Evolutionary conservation across 2,113 vertebrate species (phyloP), one percentile per base, ranked within the genome.

Genomic region (Marcusenius ussheri): DNA sequence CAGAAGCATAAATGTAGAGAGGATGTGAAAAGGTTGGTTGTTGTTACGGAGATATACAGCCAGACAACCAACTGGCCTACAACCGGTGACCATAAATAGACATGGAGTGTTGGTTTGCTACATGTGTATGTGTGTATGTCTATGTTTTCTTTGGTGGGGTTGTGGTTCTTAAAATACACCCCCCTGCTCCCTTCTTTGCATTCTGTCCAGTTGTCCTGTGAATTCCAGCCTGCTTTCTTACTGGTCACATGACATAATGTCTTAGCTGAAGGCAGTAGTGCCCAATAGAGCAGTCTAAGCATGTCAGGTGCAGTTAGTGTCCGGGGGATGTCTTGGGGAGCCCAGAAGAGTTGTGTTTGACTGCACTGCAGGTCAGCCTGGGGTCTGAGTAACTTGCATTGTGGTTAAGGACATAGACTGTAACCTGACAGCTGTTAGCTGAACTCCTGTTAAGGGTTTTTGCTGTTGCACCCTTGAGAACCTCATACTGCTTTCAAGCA

Each of bases 31-130:
- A n/a, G 31, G 15, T 49, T 46, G 47, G 66, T 42, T 35, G 31
- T 51, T 46, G 45, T 31, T 66, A 90, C 50, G 27, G 83, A 88
- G 89, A 91, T 91, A 86, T 47, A 27, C 90, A 90, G 89, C 58
- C 88, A 92, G 90, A 90, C 93, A 91, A 83, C 15, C 10, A 90
- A 19, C 91, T 93, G 94, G 94, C 94, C 95, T 89, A 83, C 56
- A 46, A 77, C 31, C 90, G 88, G 86, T 88, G 89, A 91, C 86
- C 83, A 51, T 83, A 88, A 90, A 91, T 83, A 92, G 83, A 88
- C 91, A 90, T 90, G 90, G 1, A 90, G 91, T 90, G 86, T 91
- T 92, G 90, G 88, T 49, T 74, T 66, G 58, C 90, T 91, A 90
- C 89, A 89, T 87, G 86, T 85, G 15, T 50, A 49, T 90, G 83